Evolutionary conservation across 2,888 invertebrate genomes (phyloP), one percentile per base, ranked within the genome.

Genomic region (Dioctria rufipes): DNA sequence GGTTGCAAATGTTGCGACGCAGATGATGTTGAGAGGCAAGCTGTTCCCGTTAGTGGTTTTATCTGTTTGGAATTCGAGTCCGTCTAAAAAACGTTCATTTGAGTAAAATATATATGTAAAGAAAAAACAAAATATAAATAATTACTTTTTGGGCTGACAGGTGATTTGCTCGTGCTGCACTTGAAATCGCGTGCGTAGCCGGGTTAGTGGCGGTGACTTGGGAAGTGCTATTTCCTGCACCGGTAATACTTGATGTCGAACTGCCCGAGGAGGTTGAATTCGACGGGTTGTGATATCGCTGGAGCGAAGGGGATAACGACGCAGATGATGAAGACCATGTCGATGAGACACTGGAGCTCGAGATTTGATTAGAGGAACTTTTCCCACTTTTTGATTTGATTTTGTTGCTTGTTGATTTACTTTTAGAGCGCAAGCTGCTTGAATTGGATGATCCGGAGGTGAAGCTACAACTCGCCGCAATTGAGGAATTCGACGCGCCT

Each of bases 351-450:
- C 5, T 37, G 13, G 54, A 40, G 58, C 42, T 67, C 3, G 66
- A 42, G 54, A 39, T 66, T 9, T 78, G 78, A 13, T 78, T 43
- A 25, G 58, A 67, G 3, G 58, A 58, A 78, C 80, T 82, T 80
- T 81, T 81, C 40, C 80, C 80, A 80, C 80, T 81, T 83, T 81
- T 81, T 58, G 80, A 80, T 49, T 83, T 83, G 60, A 80, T 43
- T 77, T 80, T 80, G 5, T 80, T 80, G 5, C 63, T 61, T 2
- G 78, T 80, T 49, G 79, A 80, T 80, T 80, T 81, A 54, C 80
- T 83, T 81, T 81, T 83, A 13, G 81, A 80, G n/a, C 71, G 69
- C 8, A 67, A 79, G 3, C 77, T 46, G 5, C 3, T 63, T 4
- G 69, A 39, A 39, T 5, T 13, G 4, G 67, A 51, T 40, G 65